These are phyloP conservation scores for Cyanoramphus novaezelandiae DNA, from an alignment of 2,113 vertebrate genomes.

Conservation along the genomic window DNA sequence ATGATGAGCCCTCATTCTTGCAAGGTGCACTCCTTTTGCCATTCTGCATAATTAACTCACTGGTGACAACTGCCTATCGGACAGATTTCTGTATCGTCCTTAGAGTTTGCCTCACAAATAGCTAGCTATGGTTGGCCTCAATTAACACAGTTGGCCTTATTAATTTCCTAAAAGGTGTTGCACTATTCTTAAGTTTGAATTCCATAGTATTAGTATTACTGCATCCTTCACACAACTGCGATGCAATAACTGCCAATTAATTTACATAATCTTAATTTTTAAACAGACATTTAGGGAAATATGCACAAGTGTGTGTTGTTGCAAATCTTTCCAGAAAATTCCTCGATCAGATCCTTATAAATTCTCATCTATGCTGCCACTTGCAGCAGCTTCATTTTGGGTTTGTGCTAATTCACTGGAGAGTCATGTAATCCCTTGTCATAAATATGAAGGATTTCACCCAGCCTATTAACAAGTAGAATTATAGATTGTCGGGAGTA, in stretches of 20 bases:
- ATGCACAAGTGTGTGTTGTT: not conserved
- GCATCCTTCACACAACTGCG: not conserved
- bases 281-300: not conserved
- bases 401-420: slow-evolving; percentile 4
- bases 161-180: not conserved
- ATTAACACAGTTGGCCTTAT: not conserved
- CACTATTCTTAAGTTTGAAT: not conserved
- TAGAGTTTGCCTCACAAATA: not conserved
- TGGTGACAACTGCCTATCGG: not conserved
- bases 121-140: not conserved
- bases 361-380: not conserved
- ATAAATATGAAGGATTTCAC: slow-evolving; percentile 23
- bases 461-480: slow-evolving; percentile 24
- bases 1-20: not conserved
- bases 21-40: not conserved
- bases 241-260: not conserved
- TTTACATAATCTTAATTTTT: not conserved
- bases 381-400: not conserved
- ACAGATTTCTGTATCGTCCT: not conserved
- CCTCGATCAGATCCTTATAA: not conserved
- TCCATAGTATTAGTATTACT: too few relatives aligned
- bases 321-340: not conserved
- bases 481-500: slow-evolving; percentile 29
- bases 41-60: not conserved
- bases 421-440: slow-evolving; percentile 40